phyloP scores from a whole-genome alignment of 2,113 vertebrate genomes.

The Psephotus haematonotus region DNA sequence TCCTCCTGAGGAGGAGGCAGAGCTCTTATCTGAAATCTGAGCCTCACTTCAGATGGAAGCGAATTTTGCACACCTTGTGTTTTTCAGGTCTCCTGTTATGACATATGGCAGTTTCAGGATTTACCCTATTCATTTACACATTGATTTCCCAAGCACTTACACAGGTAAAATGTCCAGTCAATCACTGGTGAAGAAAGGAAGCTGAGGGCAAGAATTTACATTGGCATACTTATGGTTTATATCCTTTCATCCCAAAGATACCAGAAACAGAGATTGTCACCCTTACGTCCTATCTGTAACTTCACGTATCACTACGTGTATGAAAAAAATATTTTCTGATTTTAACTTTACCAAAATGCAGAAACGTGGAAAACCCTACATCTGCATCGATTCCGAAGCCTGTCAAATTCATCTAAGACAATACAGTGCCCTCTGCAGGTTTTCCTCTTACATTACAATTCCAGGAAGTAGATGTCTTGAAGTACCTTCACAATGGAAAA shows the following conservation, averaged over 20 bases:
- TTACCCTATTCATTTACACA: background rate
- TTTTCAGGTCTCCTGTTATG: background rate
- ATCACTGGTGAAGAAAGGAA: background rate
- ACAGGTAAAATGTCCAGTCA: background rate
- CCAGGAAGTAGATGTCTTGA: background rate
- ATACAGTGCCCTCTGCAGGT: constrained; percentile 50
- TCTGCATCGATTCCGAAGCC: background rate
- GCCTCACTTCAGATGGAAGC: background rate
- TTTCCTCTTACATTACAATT: background rate
- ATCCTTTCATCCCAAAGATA: background rate
- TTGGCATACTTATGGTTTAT: background rate
- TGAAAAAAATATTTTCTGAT: background rate
- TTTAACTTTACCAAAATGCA: background rate
- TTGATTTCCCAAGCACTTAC: background rate
- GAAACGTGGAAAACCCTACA: background rate
- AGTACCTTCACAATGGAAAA: background rate
- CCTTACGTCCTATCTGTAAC: background rate
- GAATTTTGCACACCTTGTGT: background rate
- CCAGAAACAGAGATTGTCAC: background rate
- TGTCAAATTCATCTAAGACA: background rate
- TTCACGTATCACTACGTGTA: background rate
- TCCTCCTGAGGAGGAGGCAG: background rate
- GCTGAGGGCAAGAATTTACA: background rate
- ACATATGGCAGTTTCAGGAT: background rate
- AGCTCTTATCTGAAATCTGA: background rate